These are phyloP conservation scores for Drosophila mauritiana DNA, from an alignment of 1,140 invertebrate species.

Conservation along the genomic window DNA sequence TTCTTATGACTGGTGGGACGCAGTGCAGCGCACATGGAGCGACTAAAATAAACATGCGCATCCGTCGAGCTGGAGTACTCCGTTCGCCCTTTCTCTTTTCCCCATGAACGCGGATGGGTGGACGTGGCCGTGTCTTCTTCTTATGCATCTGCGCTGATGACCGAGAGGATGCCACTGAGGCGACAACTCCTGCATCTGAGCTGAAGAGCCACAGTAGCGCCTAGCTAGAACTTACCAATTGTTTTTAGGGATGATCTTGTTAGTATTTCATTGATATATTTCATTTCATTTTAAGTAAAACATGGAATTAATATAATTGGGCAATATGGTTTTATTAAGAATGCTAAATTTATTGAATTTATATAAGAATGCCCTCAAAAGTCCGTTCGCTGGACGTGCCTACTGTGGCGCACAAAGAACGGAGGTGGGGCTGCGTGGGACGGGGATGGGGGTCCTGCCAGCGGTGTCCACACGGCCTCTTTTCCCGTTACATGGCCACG, in stretches of 20 bases:
- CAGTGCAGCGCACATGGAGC: conserved; percentile 38
- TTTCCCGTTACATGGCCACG: conserved; percentile 59
- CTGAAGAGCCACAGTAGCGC: not conserved
- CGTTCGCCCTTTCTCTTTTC: conserved; percentile 2
- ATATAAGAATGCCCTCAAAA: too few relatives aligned
- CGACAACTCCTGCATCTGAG: conserved; percentile 56
- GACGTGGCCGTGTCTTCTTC: conserved; percentile 13
- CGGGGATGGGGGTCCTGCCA: conserved; percentile 42
- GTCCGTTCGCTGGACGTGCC: not conserved
- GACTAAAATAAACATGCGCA: conserved; percentile 77
- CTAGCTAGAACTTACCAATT: not conserved
- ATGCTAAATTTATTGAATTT: too few relatives aligned
- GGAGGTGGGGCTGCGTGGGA: conserved; percentile 5
- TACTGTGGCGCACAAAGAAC: conserved; percentile 7
- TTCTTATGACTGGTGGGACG: conserved; percentile 54
- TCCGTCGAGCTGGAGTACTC: conserved; percentile 54
- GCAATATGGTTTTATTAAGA: too few relatives aligned
- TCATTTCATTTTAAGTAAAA: not conserved
- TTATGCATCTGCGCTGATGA: conserved; percentile 42
- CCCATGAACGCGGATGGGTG: conserved; percentile 22
- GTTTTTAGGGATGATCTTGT: not conserved
- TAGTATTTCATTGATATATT: not conserved
- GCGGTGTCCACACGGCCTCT: conserved; percentile 65
- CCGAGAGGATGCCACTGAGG: conserved; percentile 65
- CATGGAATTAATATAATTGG: too few relatives aligned